Percentiles rank a stretch among this genome's conserved stretches.
phyloP scores from a whole-genome alignment of 2,113 vertebrate species.

The Strigops habroptila region DNA sequence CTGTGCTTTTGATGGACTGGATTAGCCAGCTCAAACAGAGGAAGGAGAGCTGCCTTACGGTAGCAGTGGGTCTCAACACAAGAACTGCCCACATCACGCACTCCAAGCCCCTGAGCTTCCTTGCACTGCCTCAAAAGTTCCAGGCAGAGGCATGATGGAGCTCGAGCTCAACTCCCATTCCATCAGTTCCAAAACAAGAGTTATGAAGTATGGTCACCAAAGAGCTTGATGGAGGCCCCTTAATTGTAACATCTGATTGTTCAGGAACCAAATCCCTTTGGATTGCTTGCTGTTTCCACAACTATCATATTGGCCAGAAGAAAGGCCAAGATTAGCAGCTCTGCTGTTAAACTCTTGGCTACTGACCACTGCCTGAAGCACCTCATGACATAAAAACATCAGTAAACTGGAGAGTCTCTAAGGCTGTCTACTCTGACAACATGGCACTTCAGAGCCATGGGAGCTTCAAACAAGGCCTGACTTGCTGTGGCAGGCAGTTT shows the following conservation, averaged over 20 bases:
- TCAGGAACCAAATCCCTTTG: not conserved
- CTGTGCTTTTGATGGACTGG: not conserved
- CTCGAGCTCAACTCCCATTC: not conserved
- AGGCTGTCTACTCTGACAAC: not conserved
- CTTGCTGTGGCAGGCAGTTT: not conserved
- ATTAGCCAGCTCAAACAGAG: not conserved
- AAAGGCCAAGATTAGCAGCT: not conserved
- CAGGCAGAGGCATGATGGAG: not conserved
- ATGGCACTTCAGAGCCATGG: rapidly evolving
- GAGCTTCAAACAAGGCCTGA: not conserved
- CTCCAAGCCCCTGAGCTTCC: not conserved
- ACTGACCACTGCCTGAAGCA: not conserved
- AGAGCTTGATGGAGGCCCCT: not conserved
- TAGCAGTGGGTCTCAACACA: not conserved
- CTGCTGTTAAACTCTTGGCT: not conserved
- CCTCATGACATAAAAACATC: not conserved
- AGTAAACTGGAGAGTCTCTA: not conserved
- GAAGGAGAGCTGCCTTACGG: not conserved
- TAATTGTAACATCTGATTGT: not conserved
- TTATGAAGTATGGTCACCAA: not conserved
- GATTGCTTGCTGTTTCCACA: not conserved
- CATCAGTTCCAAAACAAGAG: not conserved
- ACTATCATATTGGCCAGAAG: not conserved
- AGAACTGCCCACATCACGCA: not conserved
- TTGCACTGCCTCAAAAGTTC: not conserved